These are phyloP conservation scores for Enoplosus armatus DNA, from an alignment of 2,797 vertebrate genomes.

Conservation along the genomic window DNA sequence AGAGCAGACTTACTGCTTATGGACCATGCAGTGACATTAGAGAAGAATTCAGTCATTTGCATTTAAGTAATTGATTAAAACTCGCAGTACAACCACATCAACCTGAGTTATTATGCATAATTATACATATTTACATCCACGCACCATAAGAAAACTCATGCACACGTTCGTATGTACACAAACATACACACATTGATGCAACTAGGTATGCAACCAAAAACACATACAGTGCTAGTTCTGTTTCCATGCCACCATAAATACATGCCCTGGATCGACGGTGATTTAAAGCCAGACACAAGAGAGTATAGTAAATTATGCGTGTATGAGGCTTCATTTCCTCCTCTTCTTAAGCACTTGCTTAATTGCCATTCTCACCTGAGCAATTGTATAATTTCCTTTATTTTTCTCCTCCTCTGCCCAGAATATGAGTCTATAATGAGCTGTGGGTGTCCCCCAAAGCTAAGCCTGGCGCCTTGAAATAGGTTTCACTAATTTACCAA, in stretches of 20 bases:
- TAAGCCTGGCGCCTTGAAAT: constrained; percentile 84
- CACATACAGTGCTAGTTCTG: constrained; percentile 46
- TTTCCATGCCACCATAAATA: constrained; percentile 65
- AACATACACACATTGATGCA: constrained; percentile 25
- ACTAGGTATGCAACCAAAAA: constrained; percentile 45
- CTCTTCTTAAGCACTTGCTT: constrained; percentile 86
- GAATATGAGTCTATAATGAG: constrained; percentile 88
- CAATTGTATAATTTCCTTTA: constrained; percentile 87
- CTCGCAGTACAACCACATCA: constrained; percentile 18
- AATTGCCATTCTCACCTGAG: constrained; percentile 90
- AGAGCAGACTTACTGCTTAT: constrained; percentile 22
- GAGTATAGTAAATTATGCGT: constrained; percentile 84
- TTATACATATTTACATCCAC: constrained; percentile 15
- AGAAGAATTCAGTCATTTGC: constrained; percentile 41
- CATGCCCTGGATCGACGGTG: constrained; percentile 76
- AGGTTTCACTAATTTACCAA: constrained; percentile 90
- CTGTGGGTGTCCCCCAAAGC: constrained; percentile 87
- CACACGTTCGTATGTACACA: constrained; percentile 21
- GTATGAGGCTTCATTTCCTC: constrained; percentile 83
- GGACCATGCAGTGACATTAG: constrained; percentile 24
- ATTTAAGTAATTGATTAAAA: constrained; percentile 57
- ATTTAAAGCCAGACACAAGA: constrained; percentile 84
- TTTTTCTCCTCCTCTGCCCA: constrained; percentile 86
- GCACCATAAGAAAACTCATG: constrained; percentile 3
- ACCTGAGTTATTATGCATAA: constrained; percentile 33